Evolutionary conservation across 2,797 vertebrate species (phyloP), one percentile per base, ranked within the genome.

Genomic region (Mionectes olivaceus): DNA sequence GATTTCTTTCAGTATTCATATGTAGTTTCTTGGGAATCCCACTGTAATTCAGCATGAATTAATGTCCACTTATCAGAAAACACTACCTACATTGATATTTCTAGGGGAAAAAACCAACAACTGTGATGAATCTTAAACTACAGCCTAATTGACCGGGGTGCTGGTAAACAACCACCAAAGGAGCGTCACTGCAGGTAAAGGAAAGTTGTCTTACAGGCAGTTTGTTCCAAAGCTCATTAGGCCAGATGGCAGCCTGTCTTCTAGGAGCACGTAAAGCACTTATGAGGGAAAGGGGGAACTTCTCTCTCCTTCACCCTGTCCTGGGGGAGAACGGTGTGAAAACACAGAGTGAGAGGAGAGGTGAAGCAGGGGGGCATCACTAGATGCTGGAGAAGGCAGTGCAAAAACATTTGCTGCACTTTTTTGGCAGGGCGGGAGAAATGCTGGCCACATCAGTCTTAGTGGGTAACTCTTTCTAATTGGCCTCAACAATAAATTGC

Each of bases 11-110:
- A 63, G 91, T 92, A 95, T 95, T 96, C 93, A 94, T 91, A 91
- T 91, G 67, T 95, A 95, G 90, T 95, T 96, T 96, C 91, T 87
- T 95, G 91, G 96, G 97, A 96, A 90, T 95, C 94, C 91, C 87
- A 93, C 93, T 94, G 91, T 97, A 97, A 96, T 97, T 97, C 97
- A 96, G 87, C 56, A 88, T 93, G 94, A 97, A 97, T 96, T 97
- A 97, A 95, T 94, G 95, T 96, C 97, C 96, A 93, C 79, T 97
- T 96, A 89, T 52, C 90, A 77, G 86, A 89, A 96, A 95, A 75
- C 32, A 64, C 94, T 84, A 92, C 92, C 80, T 91, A 50, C 67
- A 25, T 19, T 76, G 76, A 41, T 91, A 79, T 91, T 96, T 93
- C 94, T 83, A 63, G 37, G 87, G 95, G 70, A 89, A 91, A 95